Percentiles rank a stretch among this genome's conserved stretches.
phyloP scores from a whole-genome alignment of 2,113 vertebrate genomes.

The Ictidomys tridecemlineatus region DNA sequence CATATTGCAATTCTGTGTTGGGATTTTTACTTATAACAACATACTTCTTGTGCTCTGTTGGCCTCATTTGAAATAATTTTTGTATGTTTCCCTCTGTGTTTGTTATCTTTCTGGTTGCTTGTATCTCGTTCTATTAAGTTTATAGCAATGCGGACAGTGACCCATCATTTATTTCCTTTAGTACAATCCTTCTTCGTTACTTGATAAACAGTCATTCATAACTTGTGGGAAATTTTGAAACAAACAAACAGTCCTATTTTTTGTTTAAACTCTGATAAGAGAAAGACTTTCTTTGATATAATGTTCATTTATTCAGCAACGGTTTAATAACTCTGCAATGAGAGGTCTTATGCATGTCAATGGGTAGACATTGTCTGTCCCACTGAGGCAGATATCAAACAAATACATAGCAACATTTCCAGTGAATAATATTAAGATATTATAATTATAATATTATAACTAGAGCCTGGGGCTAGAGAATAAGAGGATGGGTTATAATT shows the following conservation, averaged over 20 bases:
- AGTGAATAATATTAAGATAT: not conserved
- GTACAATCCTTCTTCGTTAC: constrained; percentile 66
- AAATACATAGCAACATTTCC: not conserved
- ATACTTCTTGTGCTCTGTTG: constrained; percentile 72
- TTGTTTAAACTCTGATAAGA: constrained; percentile 50
- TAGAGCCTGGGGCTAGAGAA: not conserved
- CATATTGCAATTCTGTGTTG: constrained; percentile 57
- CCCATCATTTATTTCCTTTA: constrained; percentile 72
- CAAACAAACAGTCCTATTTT: not conserved
- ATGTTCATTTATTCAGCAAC: not conserved
- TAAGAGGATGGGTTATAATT: not conserved
- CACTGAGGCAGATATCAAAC: not conserved
- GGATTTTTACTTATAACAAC: constrained; percentile 74
- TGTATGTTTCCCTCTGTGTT: constrained; percentile 76
- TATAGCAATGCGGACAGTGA: constrained; percentile 71
- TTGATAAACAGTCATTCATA: constrained; percentile 73
- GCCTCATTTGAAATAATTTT: constrained; percentile 66
- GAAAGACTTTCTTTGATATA: constrained; percentile 31
- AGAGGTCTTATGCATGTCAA: not conserved
- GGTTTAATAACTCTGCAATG: not conserved
- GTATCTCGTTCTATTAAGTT: constrained; percentile 71
- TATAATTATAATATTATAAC: not conserved
- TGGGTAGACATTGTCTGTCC: not conserved
- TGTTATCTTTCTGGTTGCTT: constrained; percentile 63
- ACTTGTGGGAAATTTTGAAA: constrained; percentile 70